A percentile compares a stretch with the other conserved stretches of the same genome.
These are phyloP conservation scores for Heliconius hewitsoni DNA, from an alignment of 1,140 invertebrate genomes.

Conservation along the genomic window DNA sequence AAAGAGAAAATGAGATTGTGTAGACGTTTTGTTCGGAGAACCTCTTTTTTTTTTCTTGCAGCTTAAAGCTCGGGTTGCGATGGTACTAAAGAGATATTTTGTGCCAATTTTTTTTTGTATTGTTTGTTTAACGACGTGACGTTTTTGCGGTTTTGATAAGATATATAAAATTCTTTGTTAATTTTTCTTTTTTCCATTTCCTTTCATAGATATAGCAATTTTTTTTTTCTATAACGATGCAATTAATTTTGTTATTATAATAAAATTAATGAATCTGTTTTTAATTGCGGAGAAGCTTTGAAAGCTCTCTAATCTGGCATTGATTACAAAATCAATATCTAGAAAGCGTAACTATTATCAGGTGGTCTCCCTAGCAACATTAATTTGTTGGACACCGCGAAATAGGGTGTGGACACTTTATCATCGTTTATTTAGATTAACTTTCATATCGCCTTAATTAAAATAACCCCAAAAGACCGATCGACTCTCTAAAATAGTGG, in stretches of 20 bases:
- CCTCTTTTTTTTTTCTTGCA: constrained; percentile 44
- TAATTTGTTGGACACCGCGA: constrained; percentile 60
- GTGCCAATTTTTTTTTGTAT: constrained; percentile 28
- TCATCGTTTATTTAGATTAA: constrained; percentile 60
- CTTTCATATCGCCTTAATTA: constrained; percentile 60
- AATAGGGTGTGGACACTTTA: constrained; percentile 65
- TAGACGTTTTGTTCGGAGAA: constrained; percentile 67
- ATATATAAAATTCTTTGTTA: background rate
- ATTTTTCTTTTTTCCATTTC: background rate
- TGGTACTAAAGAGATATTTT: constrained; percentile 38
- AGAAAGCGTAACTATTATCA: constrained; percentile 58
- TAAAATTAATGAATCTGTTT: constrained; percentile 21
- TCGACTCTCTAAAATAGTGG: constrained; percentile 37
- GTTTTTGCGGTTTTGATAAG: constrained; percentile 18
- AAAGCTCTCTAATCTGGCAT: constrained; percentile 59
- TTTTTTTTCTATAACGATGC: background rate
- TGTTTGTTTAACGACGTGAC: constrained; percentile 32
- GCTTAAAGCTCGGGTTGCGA: constrained; percentile 42
- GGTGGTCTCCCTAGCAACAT: constrained; percentile 63
- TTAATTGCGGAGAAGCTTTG: constrained; percentile 38
- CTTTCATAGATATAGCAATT: background rate
- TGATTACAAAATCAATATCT: constrained; percentile 76
- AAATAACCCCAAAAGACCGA: constrained; percentile 48
- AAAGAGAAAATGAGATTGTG: constrained; percentile 80
- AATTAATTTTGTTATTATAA: background rate